phyloP scores from a whole-genome alignment of 2,888 invertebrate genomes.

The Apodemia zela region DNA sequence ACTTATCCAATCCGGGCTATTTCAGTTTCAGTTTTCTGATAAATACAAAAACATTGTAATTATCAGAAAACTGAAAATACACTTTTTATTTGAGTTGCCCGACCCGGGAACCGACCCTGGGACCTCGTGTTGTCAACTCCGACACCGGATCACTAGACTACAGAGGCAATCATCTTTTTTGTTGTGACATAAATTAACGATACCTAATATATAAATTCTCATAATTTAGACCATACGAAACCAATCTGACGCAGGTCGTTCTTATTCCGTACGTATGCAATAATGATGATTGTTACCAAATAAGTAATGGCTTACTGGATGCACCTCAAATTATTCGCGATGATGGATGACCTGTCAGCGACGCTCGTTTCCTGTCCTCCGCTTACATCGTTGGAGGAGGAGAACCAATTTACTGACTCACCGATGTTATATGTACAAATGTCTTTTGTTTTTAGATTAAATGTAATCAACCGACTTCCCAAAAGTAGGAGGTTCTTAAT shows the following conservation, averaged over 20 bases:
- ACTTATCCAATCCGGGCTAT: too few relatives aligned
- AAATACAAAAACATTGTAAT: too few relatives aligned
- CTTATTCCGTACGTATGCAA: constrained; percentile 37
- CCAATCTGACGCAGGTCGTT: constrained; percentile 37
- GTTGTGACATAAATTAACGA: too few relatives aligned
- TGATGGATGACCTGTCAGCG: constrained; percentile 57
- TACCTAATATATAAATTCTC: constrained; percentile 17
- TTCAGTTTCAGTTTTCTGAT: too few relatives aligned
- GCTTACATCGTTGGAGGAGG: constrained; percentile 27
- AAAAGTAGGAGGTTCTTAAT: too few relatives aligned
- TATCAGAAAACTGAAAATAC: too few relatives aligned
- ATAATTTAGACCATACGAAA: constrained; percentile 31
- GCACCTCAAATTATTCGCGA: constrained; percentile 52
- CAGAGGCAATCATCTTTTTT: too few relatives aligned
- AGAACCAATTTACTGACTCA: constrained; percentile 21
- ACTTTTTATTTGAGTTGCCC: too few relatives aligned
- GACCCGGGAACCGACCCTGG: too few relatives aligned
- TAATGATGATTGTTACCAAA: constrained; percentile 67
- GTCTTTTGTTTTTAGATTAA: constrained; percentile 2
- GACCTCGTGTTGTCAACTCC: too few relatives aligned
- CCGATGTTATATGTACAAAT: background rate
- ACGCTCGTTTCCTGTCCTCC: constrained; percentile 39
- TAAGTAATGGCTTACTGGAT: constrained; percentile 55
- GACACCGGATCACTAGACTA: too few relatives aligned
- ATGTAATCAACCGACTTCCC: too few relatives aligned